phyloP scores from a whole-genome alignment of 2,888 invertebrate species.

The Lasioglossum lativentre region DNA sequence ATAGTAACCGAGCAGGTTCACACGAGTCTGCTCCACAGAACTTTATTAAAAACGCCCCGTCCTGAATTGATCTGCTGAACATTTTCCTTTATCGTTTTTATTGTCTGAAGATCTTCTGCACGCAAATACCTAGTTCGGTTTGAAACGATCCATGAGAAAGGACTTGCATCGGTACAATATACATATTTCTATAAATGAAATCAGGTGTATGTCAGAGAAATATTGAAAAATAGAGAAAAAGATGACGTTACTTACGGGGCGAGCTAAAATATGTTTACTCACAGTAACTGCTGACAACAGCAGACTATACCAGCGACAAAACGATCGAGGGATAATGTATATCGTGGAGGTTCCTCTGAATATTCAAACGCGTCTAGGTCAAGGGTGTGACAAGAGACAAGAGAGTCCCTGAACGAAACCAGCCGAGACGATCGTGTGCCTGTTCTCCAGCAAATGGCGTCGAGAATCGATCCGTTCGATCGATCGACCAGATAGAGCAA shows the following conservation, averaged over 20 bases:
- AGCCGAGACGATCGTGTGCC: not conserved
- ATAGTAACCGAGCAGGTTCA: constrained; percentile 29
- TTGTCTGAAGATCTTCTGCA: no score
- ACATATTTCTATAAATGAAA: no score
- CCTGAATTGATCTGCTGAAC: no score
- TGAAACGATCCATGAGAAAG: no score
- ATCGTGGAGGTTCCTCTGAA: constrained; percentile 46
- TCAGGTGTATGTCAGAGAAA: no score
- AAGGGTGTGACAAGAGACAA: constrained; percentile 57
- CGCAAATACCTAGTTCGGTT: no score
- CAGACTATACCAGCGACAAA: constrained; percentile 26
- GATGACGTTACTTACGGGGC: not conserved
- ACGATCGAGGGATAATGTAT: constrained; percentile 32
- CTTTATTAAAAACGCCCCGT: not conserved
- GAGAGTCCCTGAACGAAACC: not conserved
- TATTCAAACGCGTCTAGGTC: constrained; percentile 67
- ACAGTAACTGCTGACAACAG: not conserved
- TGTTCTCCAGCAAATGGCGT: constrained; percentile 1
- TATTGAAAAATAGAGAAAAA: not conserved
- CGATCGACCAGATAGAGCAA: constrained; percentile 6
- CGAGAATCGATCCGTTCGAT: not conserved
- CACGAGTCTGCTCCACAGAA: not conserved
- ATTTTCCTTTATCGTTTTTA: no score
- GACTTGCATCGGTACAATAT: not conserved
- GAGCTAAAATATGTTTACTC: not conserved